Conservation (phyloP, 2,888 invertebrate genomes). For the Diplazon laetatorius region DNA sequence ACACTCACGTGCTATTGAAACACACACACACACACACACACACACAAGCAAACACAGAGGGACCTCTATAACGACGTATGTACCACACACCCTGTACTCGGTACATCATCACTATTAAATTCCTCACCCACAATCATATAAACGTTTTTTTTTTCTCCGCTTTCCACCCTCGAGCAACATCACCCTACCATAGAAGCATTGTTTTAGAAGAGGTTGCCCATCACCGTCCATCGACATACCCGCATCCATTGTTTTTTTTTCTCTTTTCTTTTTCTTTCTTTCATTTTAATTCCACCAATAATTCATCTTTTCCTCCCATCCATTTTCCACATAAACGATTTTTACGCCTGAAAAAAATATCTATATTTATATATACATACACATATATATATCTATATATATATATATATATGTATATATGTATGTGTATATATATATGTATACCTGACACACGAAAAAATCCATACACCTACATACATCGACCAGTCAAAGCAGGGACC, state of each 20-base stretch:
- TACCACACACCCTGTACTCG: not conserved
- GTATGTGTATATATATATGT: conserved; percentile 49
- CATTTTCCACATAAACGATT: conserved; percentile 22
- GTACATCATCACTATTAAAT: not conserved
- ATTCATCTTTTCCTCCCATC: conserved; percentile 17
- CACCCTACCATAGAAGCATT: conserved; percentile 4
- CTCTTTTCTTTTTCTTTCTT: no score
- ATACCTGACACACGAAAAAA: conserved; percentile 52
- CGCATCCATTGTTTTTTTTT: not conserved
- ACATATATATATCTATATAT: conserved; percentile 70
- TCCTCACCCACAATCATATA: no score
- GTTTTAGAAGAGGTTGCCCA: conserved; percentile 29
- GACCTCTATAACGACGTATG: not conserved
- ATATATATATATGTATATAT: conserved; percentile 73
- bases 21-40: conserved; percentile 8
- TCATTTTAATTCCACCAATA: not conserved
- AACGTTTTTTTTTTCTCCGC: conserved; percentile 1
- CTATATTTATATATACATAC: no score
- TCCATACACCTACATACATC: conserved; percentile 78
- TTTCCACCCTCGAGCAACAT: conserved; percentile 2
- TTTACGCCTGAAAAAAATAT: conserved; percentile 50
- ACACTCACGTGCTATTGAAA: conserved; percentile 12
- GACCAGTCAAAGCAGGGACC: conserved; percentile 85
- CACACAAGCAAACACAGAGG: no score
- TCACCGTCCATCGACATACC: conserved; percentile 1